phyloP scores from a whole-genome alignment of 2,113 vertebrate species.

The Pseudonaja textilis region DNA sequence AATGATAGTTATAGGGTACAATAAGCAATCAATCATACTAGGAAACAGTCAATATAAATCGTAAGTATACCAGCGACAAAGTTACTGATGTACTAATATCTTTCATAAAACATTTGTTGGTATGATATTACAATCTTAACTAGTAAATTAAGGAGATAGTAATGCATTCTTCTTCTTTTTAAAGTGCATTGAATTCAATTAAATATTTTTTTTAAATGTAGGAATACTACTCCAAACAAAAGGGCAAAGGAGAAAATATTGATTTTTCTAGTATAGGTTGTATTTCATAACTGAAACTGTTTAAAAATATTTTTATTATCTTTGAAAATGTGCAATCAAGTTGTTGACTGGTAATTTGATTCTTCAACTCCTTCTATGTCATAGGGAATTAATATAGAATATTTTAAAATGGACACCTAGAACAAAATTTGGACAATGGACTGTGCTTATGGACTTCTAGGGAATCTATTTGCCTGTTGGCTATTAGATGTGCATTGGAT shows the following conservation, averaged over 20 bases:
- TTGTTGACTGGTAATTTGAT: neutral
- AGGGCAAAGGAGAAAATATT: neutral
- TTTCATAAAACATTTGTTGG: neutral
- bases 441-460: neutral
- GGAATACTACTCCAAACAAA: too few species aligned
- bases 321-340: neutral
- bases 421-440: neutral
- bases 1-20: too few species aligned
- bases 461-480: neutral
- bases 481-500: neutral
- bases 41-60: too few species aligned
- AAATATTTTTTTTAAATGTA: neutral
- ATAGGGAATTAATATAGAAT: neutral
- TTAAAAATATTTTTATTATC: neutral
- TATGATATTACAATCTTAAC: neutral
- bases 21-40: too few species aligned
- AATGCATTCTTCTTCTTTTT: neutral
- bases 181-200: neutral
- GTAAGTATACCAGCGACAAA: too few species aligned
- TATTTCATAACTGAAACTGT: neutral
- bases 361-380: neutral
- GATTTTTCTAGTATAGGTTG: neutral
- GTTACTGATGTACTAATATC: neutral
- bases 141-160: neutral
- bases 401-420: neutral